Conservation (phyloP, 2,797 vertebrate species). For the Acanthurus tractus region DNA sequence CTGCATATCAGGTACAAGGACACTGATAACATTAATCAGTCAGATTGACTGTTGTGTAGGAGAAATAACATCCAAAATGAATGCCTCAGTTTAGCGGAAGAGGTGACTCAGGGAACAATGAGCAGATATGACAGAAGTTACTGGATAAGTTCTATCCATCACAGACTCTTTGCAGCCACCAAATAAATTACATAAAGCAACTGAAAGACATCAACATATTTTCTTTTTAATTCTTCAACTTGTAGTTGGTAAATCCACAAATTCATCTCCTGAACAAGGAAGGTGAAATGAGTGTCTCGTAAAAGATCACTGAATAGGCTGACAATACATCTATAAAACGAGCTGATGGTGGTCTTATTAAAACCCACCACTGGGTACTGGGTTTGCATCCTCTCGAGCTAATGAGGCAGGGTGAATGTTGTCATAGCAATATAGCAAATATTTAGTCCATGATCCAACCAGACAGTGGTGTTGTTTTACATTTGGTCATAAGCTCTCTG, state of each 20-base stretch:
- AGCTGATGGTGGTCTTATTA: constrained; percentile 1
- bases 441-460: constrained; percentile 47
- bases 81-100: background rate
- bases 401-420: constrained; percentile 46
- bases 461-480: constrained; percentile 11
- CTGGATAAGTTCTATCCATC: background rate
- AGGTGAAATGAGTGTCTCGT: background rate
- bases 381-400: constrained; percentile 29
- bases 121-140: background rate
- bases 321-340: background rate
- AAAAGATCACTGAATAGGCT: background rate
- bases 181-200: background rate
- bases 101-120: background rate
- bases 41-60: background rate
- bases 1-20: constrained; percentile 21
- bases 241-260: background rate
- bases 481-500: constrained; percentile 21
- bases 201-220: background rate
- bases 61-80: background rate
- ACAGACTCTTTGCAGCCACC: background rate
- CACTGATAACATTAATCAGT: constrained; percentile 1
- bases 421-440: constrained; percentile 58
- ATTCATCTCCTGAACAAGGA: background rate
- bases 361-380: background rate
- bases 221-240: background rate